phyloP scores from a whole-genome alignment of 2,113 vertebrate genomes.

The Laterallus jamaicensis region DNA sequence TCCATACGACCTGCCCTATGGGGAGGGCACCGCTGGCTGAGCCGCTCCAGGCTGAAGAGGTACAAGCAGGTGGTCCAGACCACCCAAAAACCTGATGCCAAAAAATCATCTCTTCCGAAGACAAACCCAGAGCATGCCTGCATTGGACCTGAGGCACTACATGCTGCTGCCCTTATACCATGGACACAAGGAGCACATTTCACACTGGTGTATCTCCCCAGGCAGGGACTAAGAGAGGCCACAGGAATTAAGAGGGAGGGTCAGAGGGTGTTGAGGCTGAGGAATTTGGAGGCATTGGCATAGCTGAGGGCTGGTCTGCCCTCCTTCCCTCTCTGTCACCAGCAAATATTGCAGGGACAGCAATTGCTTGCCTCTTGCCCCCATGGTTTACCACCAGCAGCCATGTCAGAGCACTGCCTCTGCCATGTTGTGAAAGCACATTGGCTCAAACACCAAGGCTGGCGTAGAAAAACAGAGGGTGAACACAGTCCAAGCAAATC shows the following conservation, averaged over 20 bases:
- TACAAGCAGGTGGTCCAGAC: background rate
- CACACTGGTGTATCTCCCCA: background rate
- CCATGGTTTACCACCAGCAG: background rate
- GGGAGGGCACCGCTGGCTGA: background rate
- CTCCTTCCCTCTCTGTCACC: background rate
- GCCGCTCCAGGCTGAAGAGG: background rate
- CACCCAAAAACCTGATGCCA: background rate
- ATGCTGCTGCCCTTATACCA: background rate
- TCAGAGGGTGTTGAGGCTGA: background rate
- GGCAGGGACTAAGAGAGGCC: background rate
- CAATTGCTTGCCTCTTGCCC: background rate
- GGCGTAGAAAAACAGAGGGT: background rate
- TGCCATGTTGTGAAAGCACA: background rate
- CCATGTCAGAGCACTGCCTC: background rate
- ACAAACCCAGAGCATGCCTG: background rate
- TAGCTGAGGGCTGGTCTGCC: background rate
- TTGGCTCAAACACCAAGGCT: background rate
- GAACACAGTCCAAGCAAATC: slow-evolving; percentile 7
- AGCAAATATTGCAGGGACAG: slow-evolving; percentile 1
- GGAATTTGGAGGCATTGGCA: background rate
- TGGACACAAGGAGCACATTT: background rate
- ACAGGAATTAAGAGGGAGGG: background rate
- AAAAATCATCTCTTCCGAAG: background rate
- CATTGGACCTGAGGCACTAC: background rate
- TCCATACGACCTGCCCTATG: rapidly evolving